These are phyloP conservation scores for Himantopus leucocephalus DNA, from an alignment of 2,113 vertebrate genomes.

Conservation along the genomic window DNA sequence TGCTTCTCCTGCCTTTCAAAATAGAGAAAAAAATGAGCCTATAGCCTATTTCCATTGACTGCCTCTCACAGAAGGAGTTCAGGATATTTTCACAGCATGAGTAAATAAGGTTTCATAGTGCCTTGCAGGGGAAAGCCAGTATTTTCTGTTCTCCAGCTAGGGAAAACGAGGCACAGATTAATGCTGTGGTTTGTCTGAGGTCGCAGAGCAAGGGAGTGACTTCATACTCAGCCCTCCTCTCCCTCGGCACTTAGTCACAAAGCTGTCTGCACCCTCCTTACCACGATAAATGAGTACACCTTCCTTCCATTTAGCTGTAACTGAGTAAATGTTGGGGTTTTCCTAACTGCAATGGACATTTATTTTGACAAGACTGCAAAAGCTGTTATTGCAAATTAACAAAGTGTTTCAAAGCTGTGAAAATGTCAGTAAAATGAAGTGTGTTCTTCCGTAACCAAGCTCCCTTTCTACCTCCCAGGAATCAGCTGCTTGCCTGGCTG, in stretches of 20 bases:
- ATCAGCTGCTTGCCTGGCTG: neutral
- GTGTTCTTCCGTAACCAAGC: neutral
- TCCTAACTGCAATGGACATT: neutral
- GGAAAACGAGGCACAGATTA: neutral
- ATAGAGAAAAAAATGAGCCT: neutral
- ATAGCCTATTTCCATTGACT: neutral
- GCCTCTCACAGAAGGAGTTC: neutral
- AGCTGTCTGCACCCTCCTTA: neutral
- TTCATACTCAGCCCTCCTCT: neutral
- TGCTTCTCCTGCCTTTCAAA: neutral
- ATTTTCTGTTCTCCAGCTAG: neutral
- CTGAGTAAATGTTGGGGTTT: neutral
- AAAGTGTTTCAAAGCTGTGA: slow-evolving; percentile 11
- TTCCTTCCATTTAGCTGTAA: neutral
- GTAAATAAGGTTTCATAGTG: neutral
- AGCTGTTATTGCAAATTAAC: neutral
- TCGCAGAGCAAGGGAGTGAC: neutral
- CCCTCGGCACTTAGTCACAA: neutral
- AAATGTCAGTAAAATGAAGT: neutral
- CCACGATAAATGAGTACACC: neutral
- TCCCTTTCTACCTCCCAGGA: neutral
- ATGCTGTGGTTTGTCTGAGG: neutral
- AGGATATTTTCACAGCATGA: neutral
- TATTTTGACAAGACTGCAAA: neutral
- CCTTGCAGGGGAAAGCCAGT: neutral